Evolutionary conservation across 2,113 vertebrate species (phyloP).

Genomic region (Salvelinus fontinalis): DNA sequence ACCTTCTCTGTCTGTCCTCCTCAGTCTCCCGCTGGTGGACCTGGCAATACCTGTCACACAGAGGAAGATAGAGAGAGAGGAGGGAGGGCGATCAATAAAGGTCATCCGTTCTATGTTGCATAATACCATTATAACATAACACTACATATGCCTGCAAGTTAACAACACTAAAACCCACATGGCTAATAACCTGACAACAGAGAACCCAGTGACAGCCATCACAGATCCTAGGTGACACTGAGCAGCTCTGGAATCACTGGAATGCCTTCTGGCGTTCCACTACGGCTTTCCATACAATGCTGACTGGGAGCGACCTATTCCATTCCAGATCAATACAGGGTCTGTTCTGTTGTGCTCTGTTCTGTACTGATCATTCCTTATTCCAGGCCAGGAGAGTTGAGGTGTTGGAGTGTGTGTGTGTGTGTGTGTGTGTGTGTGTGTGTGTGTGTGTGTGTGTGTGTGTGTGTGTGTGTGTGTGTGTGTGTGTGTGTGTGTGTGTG

Average conservation of each 20-base stretch:
- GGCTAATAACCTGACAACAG: background rate
- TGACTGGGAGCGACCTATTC: background rate
- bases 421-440: conserved; percentile 1
- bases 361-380: too few relatives aligned
- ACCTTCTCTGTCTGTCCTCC: conserved; percentile 64
- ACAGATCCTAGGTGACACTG: background rate
- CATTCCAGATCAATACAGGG: background rate
- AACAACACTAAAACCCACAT: background rate
- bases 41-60: conserved; percentile 51
- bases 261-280: background rate
- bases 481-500: too few relatives aligned
- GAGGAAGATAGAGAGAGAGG: too few relatives aligned
- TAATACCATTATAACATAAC: too few relatives aligned
- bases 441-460: background rate
- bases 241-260: background rate
- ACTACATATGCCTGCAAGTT: background rate
- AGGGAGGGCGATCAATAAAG: too few relatives aligned
- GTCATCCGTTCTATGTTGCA: too few relatives aligned
- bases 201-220: background rate
- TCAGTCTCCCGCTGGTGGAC: conserved; percentile 60
- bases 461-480: too few relatives aligned
- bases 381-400: too few relatives aligned
- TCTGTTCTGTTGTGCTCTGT: background rate
- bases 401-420: too few relatives aligned
- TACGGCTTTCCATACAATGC: background rate